Conservation (phyloP, 2,888 invertebrate genomes). For the Chrysolina oricalcia region DNA sequence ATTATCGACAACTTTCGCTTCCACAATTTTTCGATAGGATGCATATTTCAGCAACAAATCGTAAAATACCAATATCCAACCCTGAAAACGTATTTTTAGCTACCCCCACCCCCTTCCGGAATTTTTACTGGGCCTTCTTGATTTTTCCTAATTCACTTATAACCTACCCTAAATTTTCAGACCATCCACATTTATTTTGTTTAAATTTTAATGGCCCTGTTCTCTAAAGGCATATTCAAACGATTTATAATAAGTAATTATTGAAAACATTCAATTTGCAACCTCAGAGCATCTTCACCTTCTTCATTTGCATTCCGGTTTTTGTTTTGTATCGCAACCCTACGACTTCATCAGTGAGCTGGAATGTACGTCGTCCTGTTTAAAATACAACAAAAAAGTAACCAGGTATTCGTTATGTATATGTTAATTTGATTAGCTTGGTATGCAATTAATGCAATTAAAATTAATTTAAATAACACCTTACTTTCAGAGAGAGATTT, state of each 20-base stretch:
- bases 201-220: too few species aligned
- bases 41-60: too few species aligned
- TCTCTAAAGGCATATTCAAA: background rate
- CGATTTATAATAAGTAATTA: background rate
- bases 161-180: too few species aligned
- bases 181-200: too few species aligned
- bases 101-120: too few species aligned
- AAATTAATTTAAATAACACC: conserved; percentile 33
- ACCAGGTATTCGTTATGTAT: conserved; percentile 41
- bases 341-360: conserved; percentile 26
- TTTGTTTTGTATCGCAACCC: conserved; percentile 13
- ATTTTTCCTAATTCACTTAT: too few species aligned
- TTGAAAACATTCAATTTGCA: conserved; percentile 2
- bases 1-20: too few species aligned
- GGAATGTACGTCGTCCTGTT: conserved; percentile 25
- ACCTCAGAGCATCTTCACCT: background rate
- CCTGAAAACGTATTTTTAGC: too few species aligned
- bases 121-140: too few species aligned
- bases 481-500: conserved; percentile 23
- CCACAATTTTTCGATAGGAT: too few species aligned
- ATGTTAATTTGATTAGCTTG: conserved; percentile 56
- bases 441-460: conserved; percentile 57
- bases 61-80: too few species aligned
- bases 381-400: conserved; percentile 29
- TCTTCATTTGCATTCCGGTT: conserved; percentile 4